Conservation (phyloP, 2,797 vertebrate genomes). For the Gambelia wislizenii region DNA sequence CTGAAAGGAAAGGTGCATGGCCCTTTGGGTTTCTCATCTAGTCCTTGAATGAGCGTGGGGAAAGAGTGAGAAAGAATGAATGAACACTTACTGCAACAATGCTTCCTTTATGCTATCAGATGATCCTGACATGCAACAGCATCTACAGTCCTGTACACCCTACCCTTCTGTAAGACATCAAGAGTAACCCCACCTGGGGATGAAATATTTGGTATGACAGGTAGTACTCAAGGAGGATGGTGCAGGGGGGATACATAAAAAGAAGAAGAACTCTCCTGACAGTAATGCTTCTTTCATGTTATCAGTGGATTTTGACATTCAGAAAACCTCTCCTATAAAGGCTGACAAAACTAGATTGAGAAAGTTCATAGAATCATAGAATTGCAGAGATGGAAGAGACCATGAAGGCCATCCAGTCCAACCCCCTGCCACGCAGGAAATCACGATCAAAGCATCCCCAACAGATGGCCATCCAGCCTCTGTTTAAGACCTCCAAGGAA, state of each 20-base stretch:
- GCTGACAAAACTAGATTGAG: neutral
- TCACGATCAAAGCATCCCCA: too few relatives aligned
- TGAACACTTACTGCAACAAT: too few relatives aligned
- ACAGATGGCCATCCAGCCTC: too few relatives aligned
- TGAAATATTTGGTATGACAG: neutral
- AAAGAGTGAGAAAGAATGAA: neutral
- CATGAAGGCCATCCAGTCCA: too few relatives aligned
- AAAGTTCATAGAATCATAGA: too few relatives aligned
- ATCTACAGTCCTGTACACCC: neutral
- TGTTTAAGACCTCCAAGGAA: too few relatives aligned
- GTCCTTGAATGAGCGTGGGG: neutral
- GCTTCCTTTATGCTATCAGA: neutral
- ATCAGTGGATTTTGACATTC: neutral
- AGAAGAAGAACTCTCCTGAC: neutral
- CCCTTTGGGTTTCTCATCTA: neutral
- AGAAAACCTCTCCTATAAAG: neutral
- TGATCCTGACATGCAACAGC: neutral
- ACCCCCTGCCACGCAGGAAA: too few relatives aligned
- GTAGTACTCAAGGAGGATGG: neutral
- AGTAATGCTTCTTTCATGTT: neutral
- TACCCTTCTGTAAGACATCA: too few relatives aligned
- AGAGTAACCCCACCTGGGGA: too few relatives aligned
- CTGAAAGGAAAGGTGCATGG: slow-evolving; percentile 84
- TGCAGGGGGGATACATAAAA: neutral
- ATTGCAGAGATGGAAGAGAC: too few relatives aligned